These are phyloP conservation scores for Camelus bactrianus DNA, from an alignment of 2,113 vertebrate genomes.

Conservation along the genomic window DNA sequence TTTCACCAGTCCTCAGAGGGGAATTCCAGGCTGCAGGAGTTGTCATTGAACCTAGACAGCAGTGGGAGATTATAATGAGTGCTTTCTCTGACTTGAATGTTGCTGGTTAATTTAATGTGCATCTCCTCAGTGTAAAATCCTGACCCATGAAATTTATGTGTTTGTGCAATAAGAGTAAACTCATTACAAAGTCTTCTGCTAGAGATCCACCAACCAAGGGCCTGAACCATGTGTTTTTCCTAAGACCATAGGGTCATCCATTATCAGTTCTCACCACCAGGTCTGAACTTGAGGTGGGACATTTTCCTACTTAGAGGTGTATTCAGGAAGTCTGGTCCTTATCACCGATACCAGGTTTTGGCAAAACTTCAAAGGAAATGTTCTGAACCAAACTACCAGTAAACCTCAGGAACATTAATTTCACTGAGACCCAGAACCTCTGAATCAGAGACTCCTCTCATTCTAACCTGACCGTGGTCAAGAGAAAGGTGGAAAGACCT, in stretches of 20 bases:
- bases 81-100: neutral
- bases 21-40: constrained; percentile 93
- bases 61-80: neutral
- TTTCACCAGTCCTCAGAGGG: constrained; percentile 91
- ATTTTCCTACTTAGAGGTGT: neutral
- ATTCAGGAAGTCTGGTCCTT: neutral
- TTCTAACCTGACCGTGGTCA: neutral
- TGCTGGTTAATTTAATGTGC: neutral
- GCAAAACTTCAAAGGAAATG: neutral
- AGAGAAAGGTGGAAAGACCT: neutral
- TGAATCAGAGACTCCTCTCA: neutral
- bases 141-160: neutral
- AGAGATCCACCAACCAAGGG: neutral
- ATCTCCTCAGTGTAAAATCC: neutral
- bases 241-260: neutral
- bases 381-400: neutral
- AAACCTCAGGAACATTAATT: neutral
- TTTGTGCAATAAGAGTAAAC: neutral
- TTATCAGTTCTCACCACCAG: neutral
- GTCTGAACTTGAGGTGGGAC: neutral
- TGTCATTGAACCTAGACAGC: constrained; percentile 90
- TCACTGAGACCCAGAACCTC: neutral
- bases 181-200: constrained; percentile 1
- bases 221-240: neutral
- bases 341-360: neutral